phyloP scores from a whole-genome alignment of 2,797 vertebrate genomes.

The Tarsius wallacei region DNA sequence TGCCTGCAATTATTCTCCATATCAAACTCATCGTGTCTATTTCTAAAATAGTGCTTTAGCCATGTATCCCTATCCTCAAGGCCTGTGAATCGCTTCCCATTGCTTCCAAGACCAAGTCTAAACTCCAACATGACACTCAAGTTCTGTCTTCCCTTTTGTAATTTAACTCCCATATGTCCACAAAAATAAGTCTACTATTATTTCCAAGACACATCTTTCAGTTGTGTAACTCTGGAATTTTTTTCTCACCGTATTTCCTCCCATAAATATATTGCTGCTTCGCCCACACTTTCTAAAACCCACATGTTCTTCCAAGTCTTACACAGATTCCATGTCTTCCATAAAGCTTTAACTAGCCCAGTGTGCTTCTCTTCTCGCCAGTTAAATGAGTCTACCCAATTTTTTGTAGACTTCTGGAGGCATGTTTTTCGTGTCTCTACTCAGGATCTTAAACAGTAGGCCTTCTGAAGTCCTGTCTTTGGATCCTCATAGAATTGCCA shows the following conservation, averaged over 20 bases:
- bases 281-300: background rate
- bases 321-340: background rate
- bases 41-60: constrained; percentile 6
- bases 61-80: background rate
- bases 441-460: background rate
- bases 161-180: background rate
- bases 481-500: background rate
- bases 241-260: background rate
- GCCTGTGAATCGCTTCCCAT: background rate
- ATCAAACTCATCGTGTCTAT: background rate
- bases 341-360: background rate
- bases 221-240: background rate
- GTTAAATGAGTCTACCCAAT: background rate
- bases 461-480: background rate
- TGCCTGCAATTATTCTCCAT: background rate
- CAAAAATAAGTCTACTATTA: background rate
- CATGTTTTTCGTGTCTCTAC: background rate
- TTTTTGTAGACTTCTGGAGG: background rate
- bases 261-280: constrained; percentile 47
- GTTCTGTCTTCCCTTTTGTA: background rate
- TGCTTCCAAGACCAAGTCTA: background rate
- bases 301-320: constrained; percentile 28
- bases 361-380: background rate
- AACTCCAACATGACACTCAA: background rate
- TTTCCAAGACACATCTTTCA: background rate